Conservation (phyloP, 1,140 invertebrate species). For the Trigoniulus corallinus region DNA sequence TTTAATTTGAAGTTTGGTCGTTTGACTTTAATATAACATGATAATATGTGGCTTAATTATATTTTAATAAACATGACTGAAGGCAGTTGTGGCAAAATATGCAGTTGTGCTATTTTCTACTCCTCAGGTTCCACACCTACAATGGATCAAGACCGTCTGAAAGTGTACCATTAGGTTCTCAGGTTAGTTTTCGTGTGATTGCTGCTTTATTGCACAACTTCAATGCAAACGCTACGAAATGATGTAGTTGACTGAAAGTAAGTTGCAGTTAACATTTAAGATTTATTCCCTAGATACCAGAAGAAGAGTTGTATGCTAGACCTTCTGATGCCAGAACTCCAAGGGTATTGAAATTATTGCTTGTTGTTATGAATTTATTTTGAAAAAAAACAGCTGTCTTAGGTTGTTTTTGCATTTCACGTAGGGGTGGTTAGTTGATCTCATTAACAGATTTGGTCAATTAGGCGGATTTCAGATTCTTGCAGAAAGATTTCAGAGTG, state of each 20-base stretch:
- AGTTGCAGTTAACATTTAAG: background rate
- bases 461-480: constrained; percentile 75
- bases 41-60: background rate
- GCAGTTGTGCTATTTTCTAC: too few species aligned
- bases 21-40: constrained; percentile 8
- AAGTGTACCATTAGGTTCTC: constrained; percentile 43
- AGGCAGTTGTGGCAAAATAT: too few species aligned
- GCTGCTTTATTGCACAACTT: too few species aligned
- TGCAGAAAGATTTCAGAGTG: constrained; percentile 64
- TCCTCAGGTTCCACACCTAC: constrained; percentile 79
- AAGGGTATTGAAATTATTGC: constrained; percentile 18
- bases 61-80: too few species aligned
- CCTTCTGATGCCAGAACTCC: constrained; percentile 42
- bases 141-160: constrained; percentile 69
- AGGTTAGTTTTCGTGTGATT: constrained; percentile 17
- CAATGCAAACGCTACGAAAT: too few species aligned
- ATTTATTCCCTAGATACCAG: constrained; percentile 25
- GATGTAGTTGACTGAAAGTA: background rate
- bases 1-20: background rate
- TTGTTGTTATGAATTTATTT: background rate
- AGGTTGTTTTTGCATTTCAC: constrained; percentile 18
- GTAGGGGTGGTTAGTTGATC: constrained; percentile 86
- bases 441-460: constrained; percentile 85
- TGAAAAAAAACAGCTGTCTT: background rate
- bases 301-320: constrained; percentile 64